Evolutionary conservation across 2,888 invertebrate genomes (phyloP).

Genomic region (Tortrix viridana): DNA sequence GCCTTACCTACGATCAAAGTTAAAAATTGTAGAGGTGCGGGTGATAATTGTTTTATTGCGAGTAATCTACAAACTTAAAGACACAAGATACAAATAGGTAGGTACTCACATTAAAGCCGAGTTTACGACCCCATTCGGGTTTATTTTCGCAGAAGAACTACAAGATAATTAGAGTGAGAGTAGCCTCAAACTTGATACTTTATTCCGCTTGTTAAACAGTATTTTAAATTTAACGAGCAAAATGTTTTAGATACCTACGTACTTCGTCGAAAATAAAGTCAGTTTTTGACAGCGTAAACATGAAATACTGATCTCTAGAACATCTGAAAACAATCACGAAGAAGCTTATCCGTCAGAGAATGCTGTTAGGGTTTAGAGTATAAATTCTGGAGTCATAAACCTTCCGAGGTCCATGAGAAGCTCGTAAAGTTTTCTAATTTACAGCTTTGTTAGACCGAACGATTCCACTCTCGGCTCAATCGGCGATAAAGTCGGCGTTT

Average conservation of each 20-base stretch:
- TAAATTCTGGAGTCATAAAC: slow-evolving; percentile 20
- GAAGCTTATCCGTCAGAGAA: too few species aligned
- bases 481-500: slow-evolving; percentile 31
- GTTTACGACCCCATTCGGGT: slow-evolving; percentile 50
- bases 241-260: too few species aligned
- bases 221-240: neutral
- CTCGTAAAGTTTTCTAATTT: slow-evolving; percentile 32
- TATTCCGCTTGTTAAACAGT: neutral
- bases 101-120: slow-evolving; percentile 44
- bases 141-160: slow-evolving; percentile 48
- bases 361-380: neutral
- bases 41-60: slow-evolving; percentile 41
- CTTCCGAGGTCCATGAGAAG: slow-evolving; percentile 19
- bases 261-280: too few species aligned
- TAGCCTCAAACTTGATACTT: slow-evolving; percentile 39
- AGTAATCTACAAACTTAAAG: slow-evolving; percentile 41
- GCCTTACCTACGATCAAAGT: slow-evolving; percentile 7
- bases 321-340: too few species aligned
- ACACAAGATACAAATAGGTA: slow-evolving; percentile 41
- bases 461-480: slow-evolving; percentile 17
- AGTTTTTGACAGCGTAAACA: too few species aligned
- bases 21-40: slow-evolving; percentile 12
- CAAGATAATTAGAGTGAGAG: slow-evolving; percentile 50
- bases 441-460: slow-evolving; percentile 24
- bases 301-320: too few species aligned